phyloP scores from a whole-genome alignment of 1,140 invertebrate genomes.

The Heliothis subflexa region DNA sequence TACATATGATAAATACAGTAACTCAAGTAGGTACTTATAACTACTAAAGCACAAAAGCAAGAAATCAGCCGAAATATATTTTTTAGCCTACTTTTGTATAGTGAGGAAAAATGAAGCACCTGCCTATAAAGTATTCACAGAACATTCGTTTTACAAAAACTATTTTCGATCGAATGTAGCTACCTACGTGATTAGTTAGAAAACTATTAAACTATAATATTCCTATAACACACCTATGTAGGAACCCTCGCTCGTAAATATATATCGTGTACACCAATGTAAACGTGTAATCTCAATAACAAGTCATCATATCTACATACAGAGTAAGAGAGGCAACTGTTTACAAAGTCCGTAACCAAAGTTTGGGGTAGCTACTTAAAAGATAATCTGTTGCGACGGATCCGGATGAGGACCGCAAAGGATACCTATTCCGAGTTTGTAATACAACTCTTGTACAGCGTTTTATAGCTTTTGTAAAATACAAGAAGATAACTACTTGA shows the following conservation, averaged over 20 bases:
- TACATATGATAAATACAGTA: not conserved
- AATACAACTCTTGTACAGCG: conserved; percentile 1
- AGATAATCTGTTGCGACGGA: conserved; percentile 2
- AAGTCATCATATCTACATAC: not conserved
- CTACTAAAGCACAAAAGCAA: not conserved
- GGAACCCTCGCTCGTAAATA: too few relatives aligned
- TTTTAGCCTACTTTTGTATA: too few relatives aligned
- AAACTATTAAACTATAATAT: too few relatives aligned
- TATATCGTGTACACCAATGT: too few relatives aligned
- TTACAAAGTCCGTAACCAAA: conserved; percentile 2
- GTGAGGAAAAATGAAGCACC: too few relatives aligned
- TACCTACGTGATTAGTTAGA: too few relatives aligned
- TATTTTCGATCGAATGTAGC: too few relatives aligned
- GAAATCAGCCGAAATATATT: too few relatives aligned
- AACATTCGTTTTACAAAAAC: too few relatives aligned
- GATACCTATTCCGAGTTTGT: not conserved
- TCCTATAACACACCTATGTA: too few relatives aligned
- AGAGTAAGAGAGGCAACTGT: not conserved
- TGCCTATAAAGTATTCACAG: too few relatives aligned
- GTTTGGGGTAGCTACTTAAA: conserved; percentile 3
- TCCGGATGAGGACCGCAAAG: not conserved
- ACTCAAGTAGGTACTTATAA: too few relatives aligned
- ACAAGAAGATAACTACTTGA: not conserved
- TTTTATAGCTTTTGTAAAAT: conserved; percentile 12
- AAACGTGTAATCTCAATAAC: not conserved